Evolutionary conservation across 2,797 vertebrate genomes (phyloP), one percentile per base, ranked within the genome.

Genomic region (Tachyglossus aculeatus): DNA sequence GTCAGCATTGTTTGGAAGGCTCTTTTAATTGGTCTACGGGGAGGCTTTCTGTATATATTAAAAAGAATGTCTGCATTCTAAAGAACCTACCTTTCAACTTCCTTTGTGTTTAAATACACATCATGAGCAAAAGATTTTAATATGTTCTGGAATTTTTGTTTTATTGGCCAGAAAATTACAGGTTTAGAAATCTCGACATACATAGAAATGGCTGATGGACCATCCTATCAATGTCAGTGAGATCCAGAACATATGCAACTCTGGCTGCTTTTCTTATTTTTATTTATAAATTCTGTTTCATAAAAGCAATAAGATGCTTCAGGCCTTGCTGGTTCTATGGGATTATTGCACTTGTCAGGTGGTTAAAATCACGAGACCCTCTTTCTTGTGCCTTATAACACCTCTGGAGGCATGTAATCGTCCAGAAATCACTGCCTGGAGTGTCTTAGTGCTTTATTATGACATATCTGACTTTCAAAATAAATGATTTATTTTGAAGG

Each of bases 271-370:
- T 87, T 84, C 88, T 88, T 87, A 90, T 90, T 91, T 91, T 91
- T 90, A 90, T 91, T 90, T 91, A 91, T 90, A 92, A 89, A 91
- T 92, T 91, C 85, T 88, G 83, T 92, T 91, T 92, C 88, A 91
- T 91, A 91, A 90, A 75, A 87, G 81, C 83, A 87, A 78, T 86
- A 86, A 88, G 73, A 89, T 87, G 88, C 88, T 90, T 59, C 85
- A 83, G 88, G 89, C 90, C 81, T 82, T 86, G 84, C 80, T n/a
- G 82, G 81, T 90, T 91, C 87, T 85, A 58, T 68, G 86, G 78
- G 83, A 92, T 91, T 92, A 92, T 89, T 91, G 89, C 85, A 77
- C 82, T 89, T 91, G 90, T 92, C 89, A 91, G 88, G 84, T 88
- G 86, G 88, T 87, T 88, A 89, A 89, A 92, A 90, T 91, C 86